Conservation (phyloP, 2,113 vertebrate species). For the Struthidea cinerea region DNA sequence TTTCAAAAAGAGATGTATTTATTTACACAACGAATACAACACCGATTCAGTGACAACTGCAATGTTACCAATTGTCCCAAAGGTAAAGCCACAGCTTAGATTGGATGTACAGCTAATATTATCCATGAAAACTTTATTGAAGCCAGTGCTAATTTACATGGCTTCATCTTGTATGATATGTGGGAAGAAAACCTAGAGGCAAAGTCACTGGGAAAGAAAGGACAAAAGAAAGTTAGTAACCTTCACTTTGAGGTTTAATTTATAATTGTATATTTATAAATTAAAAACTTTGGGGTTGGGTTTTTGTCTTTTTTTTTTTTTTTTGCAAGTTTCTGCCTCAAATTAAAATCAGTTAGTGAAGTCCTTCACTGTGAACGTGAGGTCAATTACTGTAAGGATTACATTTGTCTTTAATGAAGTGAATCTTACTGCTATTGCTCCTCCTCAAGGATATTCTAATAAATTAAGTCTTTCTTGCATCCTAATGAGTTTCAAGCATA, state of each 20-base stretch:
- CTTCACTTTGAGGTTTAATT: neutral
- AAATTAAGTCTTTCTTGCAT: neutral
- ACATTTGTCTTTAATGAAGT: neutral
- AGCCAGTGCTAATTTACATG: neutral
- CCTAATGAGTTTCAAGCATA: neutral
- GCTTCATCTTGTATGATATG: neutral
- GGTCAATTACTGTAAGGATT: neutral
- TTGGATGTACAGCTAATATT: neutral
- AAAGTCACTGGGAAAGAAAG: neutral
- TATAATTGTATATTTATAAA: too few relatives aligned
- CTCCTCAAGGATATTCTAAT: neutral
- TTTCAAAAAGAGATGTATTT: neutral
- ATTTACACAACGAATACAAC: neutral
- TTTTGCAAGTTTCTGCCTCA: neutral
- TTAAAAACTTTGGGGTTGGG: neutral
- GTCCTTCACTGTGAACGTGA: neutral
- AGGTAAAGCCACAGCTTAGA: neutral
- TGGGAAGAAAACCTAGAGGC: neutral
- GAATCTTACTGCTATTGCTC: neutral
- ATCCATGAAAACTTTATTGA: neutral
- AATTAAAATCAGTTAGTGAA: neutral
- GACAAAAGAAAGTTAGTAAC: neutral
- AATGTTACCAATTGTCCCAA: neutral
- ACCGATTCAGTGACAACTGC: rapidly evolving
- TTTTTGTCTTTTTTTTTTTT: neutral